Evolutionary conservation across 2,888 invertebrate species (phyloP).

Genomic region (Drosophila kanekoi): DNA sequence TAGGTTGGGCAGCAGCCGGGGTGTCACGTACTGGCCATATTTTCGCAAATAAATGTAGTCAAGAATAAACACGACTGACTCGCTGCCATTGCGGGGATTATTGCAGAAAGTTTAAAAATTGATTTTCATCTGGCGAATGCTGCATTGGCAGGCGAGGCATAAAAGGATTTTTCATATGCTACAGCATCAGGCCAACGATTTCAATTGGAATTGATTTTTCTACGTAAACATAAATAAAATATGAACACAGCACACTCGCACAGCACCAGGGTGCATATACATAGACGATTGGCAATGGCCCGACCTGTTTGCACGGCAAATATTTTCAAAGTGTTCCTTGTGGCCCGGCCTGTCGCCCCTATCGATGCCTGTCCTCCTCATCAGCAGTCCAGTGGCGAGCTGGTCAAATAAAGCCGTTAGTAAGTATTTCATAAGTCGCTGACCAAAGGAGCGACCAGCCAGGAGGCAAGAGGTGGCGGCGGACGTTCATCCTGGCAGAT

Average conservation of each 20-base stretch:
- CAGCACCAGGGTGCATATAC: conserved; percentile 26
- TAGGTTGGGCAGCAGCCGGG: neutral
- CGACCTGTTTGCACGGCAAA: conserved; percentile 59
- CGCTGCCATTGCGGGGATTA: conserved; percentile 45
- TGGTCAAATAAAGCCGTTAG: conserved; percentile 81
- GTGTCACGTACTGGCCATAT: conserved; percentile 73
- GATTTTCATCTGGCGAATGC: conserved; percentile 70
- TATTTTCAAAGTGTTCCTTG: conserved; percentile 60
- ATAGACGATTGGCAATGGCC: neutral
- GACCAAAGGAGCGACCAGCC: conserved; percentile 20
- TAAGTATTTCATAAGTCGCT: conserved; percentile 77
- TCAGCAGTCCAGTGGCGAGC: conserved; percentile 74
- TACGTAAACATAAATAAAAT: conserved; percentile 81
- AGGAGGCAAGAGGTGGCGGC: neutral
- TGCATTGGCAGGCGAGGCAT: conserved; percentile 48
- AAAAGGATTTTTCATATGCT: conserved; percentile 72
- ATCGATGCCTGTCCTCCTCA: conserved; percentile 41
- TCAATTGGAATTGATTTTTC: conserved; percentile 76
- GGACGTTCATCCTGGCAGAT: conserved; percentile 62
- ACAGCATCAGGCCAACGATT: conserved; percentile 45
- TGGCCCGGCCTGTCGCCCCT: conserved; percentile 8
- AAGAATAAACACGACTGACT: conserved; percentile 67
- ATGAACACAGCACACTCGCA: conserved; percentile 57
- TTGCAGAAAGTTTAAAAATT: conserved; percentile 78
- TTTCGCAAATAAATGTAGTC: conserved; percentile 83